Percentiles rank a stretch among this genome's conserved stretches.
Conservation (phyloP, 2,797 vertebrate genomes). For the Trematomus bernacchii region DNA sequence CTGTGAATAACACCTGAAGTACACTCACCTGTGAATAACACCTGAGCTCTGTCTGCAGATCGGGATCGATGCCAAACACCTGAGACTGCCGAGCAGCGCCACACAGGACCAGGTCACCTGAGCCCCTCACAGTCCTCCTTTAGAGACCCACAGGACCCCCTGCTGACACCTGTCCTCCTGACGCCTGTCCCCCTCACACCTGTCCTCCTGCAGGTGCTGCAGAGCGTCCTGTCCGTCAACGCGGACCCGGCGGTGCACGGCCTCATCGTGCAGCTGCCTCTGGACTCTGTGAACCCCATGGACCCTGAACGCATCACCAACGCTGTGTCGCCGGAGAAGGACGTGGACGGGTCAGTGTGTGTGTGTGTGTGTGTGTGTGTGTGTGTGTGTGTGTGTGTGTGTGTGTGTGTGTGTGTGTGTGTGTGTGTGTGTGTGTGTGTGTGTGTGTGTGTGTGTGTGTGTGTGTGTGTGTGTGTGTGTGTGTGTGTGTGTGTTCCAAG, state of each 20-base stretch:
- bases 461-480: conserved; percentile 15
- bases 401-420: too few species aligned
- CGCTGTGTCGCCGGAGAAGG: conserved; percentile 91
- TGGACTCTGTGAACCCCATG: conserved; percentile 89
- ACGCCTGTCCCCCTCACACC: background rate
- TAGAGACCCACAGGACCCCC: too few species aligned
- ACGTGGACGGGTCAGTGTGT: conserved; percentile 97
- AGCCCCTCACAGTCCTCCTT: too few species aligned
- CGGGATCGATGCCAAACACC: conserved; percentile 91
- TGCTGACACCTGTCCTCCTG: too few species aligned
- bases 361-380: too few species aligned
- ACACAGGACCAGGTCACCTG: conserved; percentile 89
- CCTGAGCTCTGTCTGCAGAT: conserved; percentile 80
- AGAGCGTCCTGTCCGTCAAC: conserved; percentile 86
- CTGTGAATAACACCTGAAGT: too few species aligned
- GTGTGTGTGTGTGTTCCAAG: conserved; percentile 27
- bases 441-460: conserved; percentile 37
- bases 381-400: too few species aligned
- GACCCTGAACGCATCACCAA: conserved; percentile 90
- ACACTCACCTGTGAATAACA: too few species aligned
- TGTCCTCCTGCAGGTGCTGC: conserved; percentile 85
- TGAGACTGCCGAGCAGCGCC: conserved; percentile 89
- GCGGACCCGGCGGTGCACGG: conserved; percentile 89
- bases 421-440: conserved; percentile 1
- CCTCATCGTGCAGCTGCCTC: conserved; percentile 93